A percentile compares a stretch with the other conserved stretches of the same genome.
Evolutionary conservation across 92 coral and sea anemone species (phyloP).

Genomic region (Parazoanthus swiftii): DNA sequence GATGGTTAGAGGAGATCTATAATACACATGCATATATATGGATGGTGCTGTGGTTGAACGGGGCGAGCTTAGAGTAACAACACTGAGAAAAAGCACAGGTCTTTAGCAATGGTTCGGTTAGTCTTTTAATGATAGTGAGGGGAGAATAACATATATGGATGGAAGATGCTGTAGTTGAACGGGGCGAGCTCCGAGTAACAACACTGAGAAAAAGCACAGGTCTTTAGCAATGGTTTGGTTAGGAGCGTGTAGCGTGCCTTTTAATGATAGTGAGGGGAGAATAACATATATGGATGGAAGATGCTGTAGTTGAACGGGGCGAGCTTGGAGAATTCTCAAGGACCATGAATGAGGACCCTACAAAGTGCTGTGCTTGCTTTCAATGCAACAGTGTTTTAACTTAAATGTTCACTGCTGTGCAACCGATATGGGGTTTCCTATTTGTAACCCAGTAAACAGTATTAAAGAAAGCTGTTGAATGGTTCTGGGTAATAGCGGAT

Average conservation of each 20-base stretch:
- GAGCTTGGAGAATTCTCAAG: conserved; percentile 50
- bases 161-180: conserved; percentile 67
- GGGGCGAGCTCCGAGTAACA: conserved; percentile 74
- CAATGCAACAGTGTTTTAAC: too few relatives aligned
- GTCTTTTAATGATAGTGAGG: background rate
- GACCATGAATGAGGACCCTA: too few relatives aligned
- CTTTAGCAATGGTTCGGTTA: background rate
- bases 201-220: conserved; percentile 56
- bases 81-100: conserved; percentile 51
- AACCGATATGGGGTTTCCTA: too few relatives aligned
- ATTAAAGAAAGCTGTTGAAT: too few relatives aligned
- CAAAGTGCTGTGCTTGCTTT: too few relatives aligned
- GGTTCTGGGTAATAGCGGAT: too few relatives aligned
- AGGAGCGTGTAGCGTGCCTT: too few relatives aligned
- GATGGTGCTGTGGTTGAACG: conserved; percentile 66
- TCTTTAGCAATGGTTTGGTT: background rate
- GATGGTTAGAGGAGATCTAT: background rate
- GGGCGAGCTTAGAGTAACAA: conserved; percentile 73
- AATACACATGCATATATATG: background rate
- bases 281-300: conserved; percentile 53
- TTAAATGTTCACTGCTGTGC: too few relatives aligned
- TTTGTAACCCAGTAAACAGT: too few relatives aligned
- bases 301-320: conserved; percentile 67
- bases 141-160: conserved; percentile 9
- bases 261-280: background rate